These are phyloP conservation scores for Mormyrus lacerda DNA, from an alignment of 2,113 vertebrate genomes.

Conservation along the genomic window DNA sequence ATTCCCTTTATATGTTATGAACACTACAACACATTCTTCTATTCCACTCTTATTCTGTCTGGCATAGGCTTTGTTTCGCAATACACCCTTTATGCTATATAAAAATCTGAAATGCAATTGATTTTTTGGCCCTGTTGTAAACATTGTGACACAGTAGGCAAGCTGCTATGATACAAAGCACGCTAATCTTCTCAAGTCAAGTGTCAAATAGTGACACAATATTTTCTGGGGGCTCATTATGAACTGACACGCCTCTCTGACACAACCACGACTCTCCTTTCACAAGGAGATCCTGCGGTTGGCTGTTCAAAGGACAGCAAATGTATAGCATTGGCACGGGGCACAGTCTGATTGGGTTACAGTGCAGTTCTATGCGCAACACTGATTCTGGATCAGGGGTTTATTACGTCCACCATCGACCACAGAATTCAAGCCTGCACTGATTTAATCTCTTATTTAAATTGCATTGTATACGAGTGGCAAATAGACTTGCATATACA, in stretches of 20 bases:
- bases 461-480: not conserved
- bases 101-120: not conserved
- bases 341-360: not conserved
- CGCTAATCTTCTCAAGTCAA: not conserved
- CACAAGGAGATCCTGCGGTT: not conserved
- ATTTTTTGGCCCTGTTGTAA: not conserved
- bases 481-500: not conserved
- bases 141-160: not conserved
- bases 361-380: not conserved
- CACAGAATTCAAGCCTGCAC: not conserved
- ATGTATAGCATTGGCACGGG: not conserved
- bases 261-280: not conserved
- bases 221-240: not conserved
- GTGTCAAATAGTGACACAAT: not conserved
- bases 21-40: not conserved
- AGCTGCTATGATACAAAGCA: not conserved
- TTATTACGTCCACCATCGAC: not conserved
- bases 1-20: not conserved
- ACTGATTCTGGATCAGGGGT: not conserved
- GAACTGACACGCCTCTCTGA: not conserved
- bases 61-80: not conserved
- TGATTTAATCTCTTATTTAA: not conserved
- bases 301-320: not conserved
- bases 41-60: not conserved
- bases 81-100: not conserved